Conservation (phyloP, 2,113 vertebrate genomes). For the Rhinolophus ferrumequinum region DNA sequence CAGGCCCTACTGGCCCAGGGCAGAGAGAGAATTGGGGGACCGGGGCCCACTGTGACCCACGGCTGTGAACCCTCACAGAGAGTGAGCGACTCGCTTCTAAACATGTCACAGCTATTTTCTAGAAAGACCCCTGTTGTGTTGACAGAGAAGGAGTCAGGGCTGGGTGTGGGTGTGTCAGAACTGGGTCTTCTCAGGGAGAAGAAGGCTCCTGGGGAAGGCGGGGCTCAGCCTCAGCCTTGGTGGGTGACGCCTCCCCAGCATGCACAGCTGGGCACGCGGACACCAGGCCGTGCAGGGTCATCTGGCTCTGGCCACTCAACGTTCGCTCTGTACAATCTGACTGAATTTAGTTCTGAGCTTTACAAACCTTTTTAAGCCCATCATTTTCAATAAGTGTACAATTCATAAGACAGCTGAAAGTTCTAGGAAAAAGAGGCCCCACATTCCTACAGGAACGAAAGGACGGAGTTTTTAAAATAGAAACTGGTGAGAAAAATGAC, state of each 20-base stretch:
- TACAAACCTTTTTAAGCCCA: background rate
- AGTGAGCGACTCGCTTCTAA: accelerated
- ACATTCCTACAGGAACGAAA: background rate
- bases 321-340: accelerated
- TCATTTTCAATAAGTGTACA: background rate
- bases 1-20: background rate
- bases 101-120: accelerated
- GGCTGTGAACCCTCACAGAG: accelerated
- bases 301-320: accelerated
- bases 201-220: accelerated
- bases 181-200: accelerated
- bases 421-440: background rate
- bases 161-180: accelerated
- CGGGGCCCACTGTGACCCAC: accelerated
- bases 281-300: accelerated
- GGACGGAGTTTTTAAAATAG: slow-evolving; percentile 43
- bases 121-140: accelerated
- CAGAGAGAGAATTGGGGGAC: background rate
- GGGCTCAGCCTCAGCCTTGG: background rate
- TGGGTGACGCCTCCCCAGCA: accelerated
- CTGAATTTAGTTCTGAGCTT: background rate
- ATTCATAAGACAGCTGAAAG: background rate
- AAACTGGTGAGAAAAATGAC: background rate
- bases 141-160: accelerated
- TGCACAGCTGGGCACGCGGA: accelerated